Evolutionary conservation across 2,113 vertebrate species (phyloP), one percentile per base, ranked within the genome.

Genomic region (human (Homo sapiens)): DNA sequence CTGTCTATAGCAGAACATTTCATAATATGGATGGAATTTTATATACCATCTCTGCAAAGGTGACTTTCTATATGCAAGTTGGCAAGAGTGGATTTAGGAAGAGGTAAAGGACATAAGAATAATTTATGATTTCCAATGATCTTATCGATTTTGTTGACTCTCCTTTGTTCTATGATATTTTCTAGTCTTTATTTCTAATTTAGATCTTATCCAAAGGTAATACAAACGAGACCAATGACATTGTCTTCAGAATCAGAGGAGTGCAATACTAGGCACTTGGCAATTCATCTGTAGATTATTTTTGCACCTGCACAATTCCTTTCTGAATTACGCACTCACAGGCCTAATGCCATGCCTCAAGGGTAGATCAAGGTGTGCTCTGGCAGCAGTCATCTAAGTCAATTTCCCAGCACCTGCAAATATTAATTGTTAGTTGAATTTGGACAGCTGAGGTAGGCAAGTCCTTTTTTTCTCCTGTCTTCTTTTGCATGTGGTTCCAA

Each of bases 401-500:
- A 89, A 97, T 92, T 96, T 80, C 23, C 73, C 45, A 96, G 61
- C 89, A 97, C 89, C 96, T 98, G 94, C 93, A 96, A 91, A 87
- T 94, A 95, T 92, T 91, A 96, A 97, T 92, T 97, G 87, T 93
- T 89, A 72, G 93, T 83, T 17, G 12, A 93, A 96, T 97, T 96
- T 97, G 85, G 91, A 95, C 94, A 97, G 96, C 97, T 97, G 96
- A 89, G 35, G 27, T 86, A 95, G n/a, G 72, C 61, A 94, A 83
- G 61, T 13, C 4, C 20, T 72, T 20, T 90, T 5, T 59, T 4
- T 1, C 16, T 22, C 18, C 7, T 35, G 55, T 70, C 50, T 85
- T 64, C 23, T 91, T n/a, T 6, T 4, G 27, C 18, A 76, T 66
- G 89, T 78, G 50, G 79, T 64, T 95, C 73, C 73, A 86, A 86